A percentile compares a stretch with the other conserved stretches of the same genome.
Conservation (phyloP, 2,797 vertebrate genomes). For the Danio jaintianensis region DNA sequence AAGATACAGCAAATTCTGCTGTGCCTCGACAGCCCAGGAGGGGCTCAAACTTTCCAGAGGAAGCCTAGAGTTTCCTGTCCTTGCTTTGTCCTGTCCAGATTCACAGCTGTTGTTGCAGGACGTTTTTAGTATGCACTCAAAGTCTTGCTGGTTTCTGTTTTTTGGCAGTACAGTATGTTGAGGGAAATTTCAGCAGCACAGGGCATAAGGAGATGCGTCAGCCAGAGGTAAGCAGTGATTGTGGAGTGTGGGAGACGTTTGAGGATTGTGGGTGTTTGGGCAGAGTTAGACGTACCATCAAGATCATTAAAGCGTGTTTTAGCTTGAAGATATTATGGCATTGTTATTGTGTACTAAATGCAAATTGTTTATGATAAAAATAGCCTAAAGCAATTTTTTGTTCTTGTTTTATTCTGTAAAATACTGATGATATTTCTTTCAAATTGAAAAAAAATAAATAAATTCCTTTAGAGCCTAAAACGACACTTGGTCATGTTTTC, state of each 20-base stretch:
- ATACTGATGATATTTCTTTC: too few species aligned
- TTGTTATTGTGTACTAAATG: too few species aligned
- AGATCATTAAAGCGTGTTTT: too few species aligned
- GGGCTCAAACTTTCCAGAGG: slow-evolving; percentile 56
- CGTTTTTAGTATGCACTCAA: slow-evolving; percentile 11
- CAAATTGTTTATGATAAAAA: too few species aligned
- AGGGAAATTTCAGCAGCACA: slow-evolving; percentile 59
- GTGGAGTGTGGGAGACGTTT: not conserved
- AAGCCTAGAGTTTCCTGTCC: slow-evolving; percentile 63
- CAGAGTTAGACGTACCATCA: too few species aligned
- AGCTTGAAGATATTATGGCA: too few species aligned
- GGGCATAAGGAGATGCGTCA: slow-evolving; percentile 44
- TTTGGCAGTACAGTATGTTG: slow-evolving; percentile 59
- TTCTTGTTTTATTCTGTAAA: too few species aligned
- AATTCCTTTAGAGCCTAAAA: too few species aligned
- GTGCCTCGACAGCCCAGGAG: slow-evolving; percentile 45
- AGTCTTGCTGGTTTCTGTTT: slow-evolving; percentile 57
- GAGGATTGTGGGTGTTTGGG: not conserved
- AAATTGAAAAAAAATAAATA: too few species aligned
- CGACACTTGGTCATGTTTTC: too few species aligned
- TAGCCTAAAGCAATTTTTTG: too few species aligned
- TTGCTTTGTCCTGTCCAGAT: slow-evolving; percentile 47
- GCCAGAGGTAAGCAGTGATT: slow-evolving; percentile 54
- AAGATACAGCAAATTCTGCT: slow-evolving; percentile 42
- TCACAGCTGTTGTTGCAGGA: slow-evolving; percentile 40